phyloP scores from a whole-genome alignment of 2,113 vertebrate genomes.

The Daubentonia madagascariensis region DNA sequence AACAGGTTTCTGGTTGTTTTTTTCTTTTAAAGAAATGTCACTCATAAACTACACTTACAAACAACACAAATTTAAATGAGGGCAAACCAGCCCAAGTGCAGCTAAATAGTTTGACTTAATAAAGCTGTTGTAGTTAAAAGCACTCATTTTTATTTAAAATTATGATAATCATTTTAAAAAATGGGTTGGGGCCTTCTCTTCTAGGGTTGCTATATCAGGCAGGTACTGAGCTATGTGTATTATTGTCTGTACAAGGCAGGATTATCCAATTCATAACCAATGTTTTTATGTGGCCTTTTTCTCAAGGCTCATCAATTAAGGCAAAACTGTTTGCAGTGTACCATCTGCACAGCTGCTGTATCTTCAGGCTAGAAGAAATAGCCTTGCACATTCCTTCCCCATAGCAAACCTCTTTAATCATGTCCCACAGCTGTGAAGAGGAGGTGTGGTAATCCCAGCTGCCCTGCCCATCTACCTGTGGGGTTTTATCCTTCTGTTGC shows the following conservation, averaged over 20 bases:
- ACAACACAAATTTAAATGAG: not conserved
- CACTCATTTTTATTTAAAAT: conserved; percentile 39
- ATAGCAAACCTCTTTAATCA: not conserved
- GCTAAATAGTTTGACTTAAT: conserved; percentile 26
- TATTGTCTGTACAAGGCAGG: not conserved
- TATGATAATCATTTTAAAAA: not conserved
- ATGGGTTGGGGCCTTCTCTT: not conserved
- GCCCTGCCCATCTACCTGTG: not conserved
- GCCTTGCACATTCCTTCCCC: not conserved
- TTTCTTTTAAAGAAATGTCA: conserved; percentile 25
- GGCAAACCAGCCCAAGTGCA: not conserved
- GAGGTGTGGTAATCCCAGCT: not conserved
- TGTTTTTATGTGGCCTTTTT: not conserved
- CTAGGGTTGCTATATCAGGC: not conserved
- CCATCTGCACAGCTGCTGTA: not conserved
- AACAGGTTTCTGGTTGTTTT: conserved; percentile 34
- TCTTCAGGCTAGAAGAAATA: not conserved
- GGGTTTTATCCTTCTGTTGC: not conserved
- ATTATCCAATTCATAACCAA: not conserved
- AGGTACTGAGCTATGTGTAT: not conserved
- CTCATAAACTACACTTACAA: conserved; percentile 9
- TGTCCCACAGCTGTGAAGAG: not conserved
- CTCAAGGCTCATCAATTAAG: not conserved
- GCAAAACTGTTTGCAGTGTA: not conserved
- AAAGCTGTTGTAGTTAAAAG: conserved; percentile 37